These are phyloP conservation scores for Patella caerulea DNA, from an alignment of 2,888 invertebrate genomes.

Conservation along the genomic window DNA sequence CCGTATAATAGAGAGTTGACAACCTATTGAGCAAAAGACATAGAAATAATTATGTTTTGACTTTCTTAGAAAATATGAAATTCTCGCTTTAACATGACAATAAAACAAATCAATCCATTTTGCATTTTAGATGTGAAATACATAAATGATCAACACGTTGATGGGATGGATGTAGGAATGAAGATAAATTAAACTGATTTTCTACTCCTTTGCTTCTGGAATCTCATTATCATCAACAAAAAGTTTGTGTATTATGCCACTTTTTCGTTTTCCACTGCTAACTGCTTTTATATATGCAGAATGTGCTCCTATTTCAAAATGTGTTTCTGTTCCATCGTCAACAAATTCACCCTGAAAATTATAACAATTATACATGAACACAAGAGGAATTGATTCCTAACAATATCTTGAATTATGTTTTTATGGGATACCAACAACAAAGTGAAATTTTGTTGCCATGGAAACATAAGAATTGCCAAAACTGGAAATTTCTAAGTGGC, in stretches of 20 bases:
- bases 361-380: neutral
- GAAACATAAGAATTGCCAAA: neutral
- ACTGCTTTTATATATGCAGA: conserved; percentile 76
- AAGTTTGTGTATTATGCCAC: conserved; percentile 77
- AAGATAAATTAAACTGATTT: neutral
- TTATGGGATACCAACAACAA: neutral
- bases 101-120: too few relatives aligned
- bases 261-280: conserved; percentile 76
- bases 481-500: neutral
- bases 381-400: too few relatives aligned
- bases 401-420: too few relatives aligned
- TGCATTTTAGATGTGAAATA: too few relatives aligned
- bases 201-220: conserved; percentile 46
- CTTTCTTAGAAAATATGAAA: too few relatives aligned
- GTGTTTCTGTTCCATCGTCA: conserved; percentile 87
- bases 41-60: too few relatives aligned
- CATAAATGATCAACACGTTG: too few relatives aligned
- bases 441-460: neutral
- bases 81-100: too few relatives aligned
- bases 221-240: conserved; percentile 73
- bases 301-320: conserved; percentile 77
- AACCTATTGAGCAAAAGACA: too few relatives aligned
- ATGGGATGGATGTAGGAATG: too few relatives aligned
- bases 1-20: too few relatives aligned
- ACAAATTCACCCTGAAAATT: conserved; percentile 82